phyloP scores from a whole-genome alignment of 2,113 vertebrate genomes.

The Pterocles burchelli region DNA sequence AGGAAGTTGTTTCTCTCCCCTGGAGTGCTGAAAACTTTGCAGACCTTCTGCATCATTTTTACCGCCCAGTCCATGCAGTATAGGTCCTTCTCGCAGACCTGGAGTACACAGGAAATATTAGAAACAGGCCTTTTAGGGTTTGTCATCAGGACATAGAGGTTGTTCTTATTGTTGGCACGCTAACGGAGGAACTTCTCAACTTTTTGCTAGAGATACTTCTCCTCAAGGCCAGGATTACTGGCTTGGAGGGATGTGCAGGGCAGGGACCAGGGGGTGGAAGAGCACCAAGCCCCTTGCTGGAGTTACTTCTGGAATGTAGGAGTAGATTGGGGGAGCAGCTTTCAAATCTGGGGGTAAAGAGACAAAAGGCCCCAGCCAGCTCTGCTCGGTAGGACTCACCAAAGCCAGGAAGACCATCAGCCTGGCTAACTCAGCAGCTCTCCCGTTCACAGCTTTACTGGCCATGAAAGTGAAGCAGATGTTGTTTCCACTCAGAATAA shows the following conservation, averaged over 20 bases:
- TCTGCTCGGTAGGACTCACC: slow-evolving; percentile 74
- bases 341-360: background rate
- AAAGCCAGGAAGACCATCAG: slow-evolving; percentile 85
- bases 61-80: slow-evolving; percentile 90
- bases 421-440: slow-evolving; percentile 77
- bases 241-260: background rate
- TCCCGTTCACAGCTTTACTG: slow-evolving; percentile 84
- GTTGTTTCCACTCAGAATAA: slow-evolving; percentile 85
- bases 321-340: background rate
- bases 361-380: background rate
- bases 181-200: fast-evolving
- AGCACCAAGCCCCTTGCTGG: background rate
- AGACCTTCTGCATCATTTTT: slow-evolving; percentile 86
- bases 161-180: too few relatives aligned
- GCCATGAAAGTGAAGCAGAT: slow-evolving; percentile 87
- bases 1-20: slow-evolving; percentile 81
- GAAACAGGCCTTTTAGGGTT: background rate
- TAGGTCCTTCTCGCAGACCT: slow-evolving; percentile 92
- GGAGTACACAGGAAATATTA: background rate
- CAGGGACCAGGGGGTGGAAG: background rate
- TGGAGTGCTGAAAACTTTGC: slow-evolving; percentile 73
- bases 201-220: background rate
- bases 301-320: background rate
- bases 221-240: background rate
- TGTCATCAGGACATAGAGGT: background rate